Base-by-base conservation (phyloP, 2,797 vertebrate genomes). In the Stomatorhinus walkeri region DNA sequence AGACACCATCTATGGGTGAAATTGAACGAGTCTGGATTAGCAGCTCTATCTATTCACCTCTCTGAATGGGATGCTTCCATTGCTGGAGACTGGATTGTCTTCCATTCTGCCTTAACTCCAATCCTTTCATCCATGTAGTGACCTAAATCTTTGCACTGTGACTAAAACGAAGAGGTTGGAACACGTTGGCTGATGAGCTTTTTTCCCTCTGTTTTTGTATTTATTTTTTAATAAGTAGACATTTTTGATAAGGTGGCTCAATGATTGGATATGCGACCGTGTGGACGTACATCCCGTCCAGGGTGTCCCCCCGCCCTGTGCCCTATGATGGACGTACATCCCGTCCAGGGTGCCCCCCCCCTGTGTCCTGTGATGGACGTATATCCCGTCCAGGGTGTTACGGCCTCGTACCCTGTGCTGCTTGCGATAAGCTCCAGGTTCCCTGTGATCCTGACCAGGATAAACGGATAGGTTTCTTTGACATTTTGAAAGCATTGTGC, bases 11-110 rank as follows among this genome's bases (percentile, higher is more conserved):
- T 8, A 40, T 56, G 68, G 90, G 88, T 24, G 0, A 92, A 90
- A 91, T 88, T 88, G 84, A 92, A 91, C 92, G 93, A 88, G 9
- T 91, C 89, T 90, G 93, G 93, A 94, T 93, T 93, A 93, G 91
- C 89, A 90, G 86, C 91, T 92, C 89, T 91, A 91, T 91, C 90
- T 89, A 89, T 91, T 87, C 87, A 12, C 89, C 51, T n/a, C 86
- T 40, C 32, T 9, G 36, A 61, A 36, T 87, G 43, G 54, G 89
- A 68, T 91, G 51, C 91, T 93, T 91, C 90, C 68, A 72, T 93
- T 93, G 90, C 93, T 94, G 89, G 91, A 93, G 92, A 93, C 91
- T 76, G 84, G 79, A 61, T 68, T 68, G 14, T 59, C 87, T 56
- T 51, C n/a, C 10, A 54, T 22, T 36, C 46, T 14, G 19, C 91